phyloP scores from a whole-genome alignment of 2,888 invertebrate species.

The Rhyacophila evoluta region DNA sequence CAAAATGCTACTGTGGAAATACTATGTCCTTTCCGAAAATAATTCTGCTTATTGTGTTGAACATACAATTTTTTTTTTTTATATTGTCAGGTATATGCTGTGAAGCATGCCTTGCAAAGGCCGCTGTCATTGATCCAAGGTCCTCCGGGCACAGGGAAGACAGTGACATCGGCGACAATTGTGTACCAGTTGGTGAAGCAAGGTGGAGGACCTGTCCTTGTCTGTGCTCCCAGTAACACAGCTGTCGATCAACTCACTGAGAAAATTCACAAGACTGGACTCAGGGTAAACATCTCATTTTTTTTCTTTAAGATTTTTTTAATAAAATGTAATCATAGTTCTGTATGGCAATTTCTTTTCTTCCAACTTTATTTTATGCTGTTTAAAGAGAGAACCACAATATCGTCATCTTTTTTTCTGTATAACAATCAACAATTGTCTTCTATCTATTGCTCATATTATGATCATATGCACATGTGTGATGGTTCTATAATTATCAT shows the following conservation, averaged over 20 bases:
- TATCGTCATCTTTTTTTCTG: no score
- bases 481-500: no score
- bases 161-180: conserved; percentile 98
- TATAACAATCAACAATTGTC: no score
- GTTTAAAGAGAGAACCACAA: no score
- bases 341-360: no score
- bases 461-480: no score
- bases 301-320: neutral
- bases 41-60: no score
- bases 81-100: conserved; percentile 87
- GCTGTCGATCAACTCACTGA: conserved; percentile 99
- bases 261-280: conserved; percentile 96
- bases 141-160: conserved; percentile 98
- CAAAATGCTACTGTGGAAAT: no score
- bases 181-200: conserved; percentile 98
- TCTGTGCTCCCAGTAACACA: conserved; percentile 99
- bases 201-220: conserved; percentile 93
- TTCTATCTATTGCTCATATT: no score
- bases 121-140: conserved; percentile 98
- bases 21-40: no score
- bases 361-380: neutral
- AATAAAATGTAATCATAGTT: no score
- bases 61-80: no score
- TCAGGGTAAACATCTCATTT: conserved; percentile 73
- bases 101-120: conserved; percentile 96